These are phyloP conservation scores for Stramonita haemastoma DNA, from an alignment of 2,888 invertebrate species.

Conservation along the genomic window DNA sequence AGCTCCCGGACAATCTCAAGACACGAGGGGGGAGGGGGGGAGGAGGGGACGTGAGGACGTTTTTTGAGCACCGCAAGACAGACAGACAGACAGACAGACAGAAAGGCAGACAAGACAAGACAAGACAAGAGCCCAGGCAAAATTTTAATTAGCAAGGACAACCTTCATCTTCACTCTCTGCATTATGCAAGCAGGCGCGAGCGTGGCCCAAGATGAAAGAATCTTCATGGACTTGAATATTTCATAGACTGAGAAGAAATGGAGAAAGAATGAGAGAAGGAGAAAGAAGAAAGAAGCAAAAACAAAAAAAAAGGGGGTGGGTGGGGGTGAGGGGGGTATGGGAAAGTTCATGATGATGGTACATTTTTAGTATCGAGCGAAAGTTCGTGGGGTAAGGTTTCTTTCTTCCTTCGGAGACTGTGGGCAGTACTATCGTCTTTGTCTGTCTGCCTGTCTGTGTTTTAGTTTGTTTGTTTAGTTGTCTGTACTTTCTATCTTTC, in stretches of 20 bases:
- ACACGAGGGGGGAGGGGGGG: background rate
- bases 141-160: conserved; percentile 37
- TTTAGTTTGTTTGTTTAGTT: background rate
- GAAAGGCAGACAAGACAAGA: background rate
- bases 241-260: conserved; percentile 9
- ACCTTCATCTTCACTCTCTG: conserved; percentile 26
- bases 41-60: background rate
- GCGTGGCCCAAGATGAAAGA: conserved; percentile 2
- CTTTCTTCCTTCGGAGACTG: background rate
- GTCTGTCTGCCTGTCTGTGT: no score
- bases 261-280: background rate
- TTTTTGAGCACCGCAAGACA: background rate
- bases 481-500: background rate
- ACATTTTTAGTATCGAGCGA: background rate
- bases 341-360: background rate
- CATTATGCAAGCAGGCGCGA: conserved; percentile 1
- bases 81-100: background rate
- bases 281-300: background rate
- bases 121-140: background rate
- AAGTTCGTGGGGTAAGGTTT: background rate
- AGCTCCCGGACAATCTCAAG: no score
- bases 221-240: conserved; percentile 28
- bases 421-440: no score
- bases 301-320: background rate
- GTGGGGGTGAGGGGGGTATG: background rate